These are phyloP conservation scores for Elachura formosa DNA, from an alignment of 2,113 vertebrate genomes.

Conservation along the genomic window DNA sequence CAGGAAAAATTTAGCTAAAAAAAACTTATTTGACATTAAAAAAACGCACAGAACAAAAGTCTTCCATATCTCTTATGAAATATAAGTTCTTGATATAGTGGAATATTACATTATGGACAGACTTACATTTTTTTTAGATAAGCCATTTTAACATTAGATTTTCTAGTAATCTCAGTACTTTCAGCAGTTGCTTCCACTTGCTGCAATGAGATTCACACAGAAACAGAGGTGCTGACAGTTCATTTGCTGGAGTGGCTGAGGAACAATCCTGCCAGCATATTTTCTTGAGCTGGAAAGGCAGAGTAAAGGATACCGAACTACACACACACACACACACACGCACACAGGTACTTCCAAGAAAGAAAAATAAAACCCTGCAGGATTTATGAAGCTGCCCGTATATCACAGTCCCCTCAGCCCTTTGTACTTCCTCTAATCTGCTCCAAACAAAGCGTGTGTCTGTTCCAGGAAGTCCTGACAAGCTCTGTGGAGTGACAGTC, in stretches of 20 bases:
- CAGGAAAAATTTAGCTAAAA: not conserved
- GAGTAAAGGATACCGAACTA: not conserved
- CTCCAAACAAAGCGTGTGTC: not conserved
- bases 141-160: not conserved
- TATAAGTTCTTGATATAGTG: not conserved
- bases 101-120: not conserved
- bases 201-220: not conserved
- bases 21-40: not conserved
- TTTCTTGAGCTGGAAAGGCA: not conserved
- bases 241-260: not conserved
- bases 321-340: not conserved
- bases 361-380: not conserved
- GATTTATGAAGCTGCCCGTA: not conserved
- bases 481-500: constrained; percentile 7
- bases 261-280: not conserved
- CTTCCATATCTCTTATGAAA: accelerated
- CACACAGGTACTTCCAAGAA: not conserved
- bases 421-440: constrained; percentile 24
- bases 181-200: not conserved
- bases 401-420: not conserved
- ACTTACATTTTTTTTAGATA: not conserved
- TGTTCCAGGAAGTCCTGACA: constrained; percentile 42
- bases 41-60: not conserved
- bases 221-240: not conserved
- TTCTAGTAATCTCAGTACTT: not conserved